A percentile compares a stretch with the other conserved stretches of the same genome.
Evolutionary conservation across 2,797 vertebrate species (phyloP).

Genomic region (Phrynocephalus forsythii): DNA sequence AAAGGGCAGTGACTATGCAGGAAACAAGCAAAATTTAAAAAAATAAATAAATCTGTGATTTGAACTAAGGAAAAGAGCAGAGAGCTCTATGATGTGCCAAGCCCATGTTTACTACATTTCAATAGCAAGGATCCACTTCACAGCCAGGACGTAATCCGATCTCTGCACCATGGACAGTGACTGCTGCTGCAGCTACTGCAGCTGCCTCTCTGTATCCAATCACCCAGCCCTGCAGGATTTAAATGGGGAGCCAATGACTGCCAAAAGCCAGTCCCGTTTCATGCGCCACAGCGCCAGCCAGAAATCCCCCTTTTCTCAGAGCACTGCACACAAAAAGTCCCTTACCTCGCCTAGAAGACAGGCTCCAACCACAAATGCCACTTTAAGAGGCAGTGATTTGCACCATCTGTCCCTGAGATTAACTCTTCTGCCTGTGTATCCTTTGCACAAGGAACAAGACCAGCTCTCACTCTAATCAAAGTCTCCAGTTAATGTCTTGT

Average conservation of each 20-base stretch:
- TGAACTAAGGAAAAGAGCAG: slow-evolving; percentile 20
- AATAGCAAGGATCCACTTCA: slow-evolving; percentile 7
- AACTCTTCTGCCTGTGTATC: slow-evolving; percentile 38
- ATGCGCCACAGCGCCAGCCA: background rate
- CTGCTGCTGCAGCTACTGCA: slow-evolving; percentile 40
- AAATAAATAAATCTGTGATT: slow-evolving; percentile 60
- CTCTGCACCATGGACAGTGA: slow-evolving; percentile 83
- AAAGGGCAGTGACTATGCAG: background rate
- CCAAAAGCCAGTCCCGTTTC: slow-evolving; percentile 28
- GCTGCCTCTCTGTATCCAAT: slow-evolving; percentile 37
- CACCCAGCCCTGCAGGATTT: slow-evolving; percentile 58
- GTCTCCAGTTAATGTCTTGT: background rate
- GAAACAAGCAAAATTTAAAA: background rate
- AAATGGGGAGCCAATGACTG: slow-evolving; percentile 11
- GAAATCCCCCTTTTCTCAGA: background rate
- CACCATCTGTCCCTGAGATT: slow-evolving; percentile 73
- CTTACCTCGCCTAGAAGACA: slow-evolving; percentile 25
- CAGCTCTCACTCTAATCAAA: background rate
- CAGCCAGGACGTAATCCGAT: slow-evolving; percentile 32
- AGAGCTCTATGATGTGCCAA: background rate
- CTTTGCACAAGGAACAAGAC: slow-evolving; percentile 38
- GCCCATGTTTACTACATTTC: background rate
- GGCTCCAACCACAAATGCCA: slow-evolving; percentile 61
- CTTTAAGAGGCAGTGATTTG: slow-evolving; percentile 56
- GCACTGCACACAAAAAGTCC: background rate